A percentile compares a stretch with the other conserved stretches of the same genome.
These are phyloP conservation scores for Onychostruthus taczanowskii DNA, from an alignment of 2,113 vertebrate species.

Conservation along the genomic window DNA sequence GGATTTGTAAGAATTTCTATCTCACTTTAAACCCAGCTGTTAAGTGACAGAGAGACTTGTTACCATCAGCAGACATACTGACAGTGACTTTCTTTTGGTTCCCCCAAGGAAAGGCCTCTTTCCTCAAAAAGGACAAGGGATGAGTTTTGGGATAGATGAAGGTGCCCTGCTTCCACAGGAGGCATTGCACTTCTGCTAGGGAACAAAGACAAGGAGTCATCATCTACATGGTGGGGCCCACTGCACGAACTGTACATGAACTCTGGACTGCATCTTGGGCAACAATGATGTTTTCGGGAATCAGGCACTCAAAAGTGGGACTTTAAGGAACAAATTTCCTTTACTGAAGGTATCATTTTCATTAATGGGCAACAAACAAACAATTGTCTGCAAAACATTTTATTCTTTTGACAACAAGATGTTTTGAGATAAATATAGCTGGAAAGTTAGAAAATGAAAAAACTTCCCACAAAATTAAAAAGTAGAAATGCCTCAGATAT, in stretches of 20 bases:
- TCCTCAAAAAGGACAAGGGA: not conserved
- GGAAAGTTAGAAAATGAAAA: not conserved
- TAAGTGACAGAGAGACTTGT: not conserved
- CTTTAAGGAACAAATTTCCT: not conserved
- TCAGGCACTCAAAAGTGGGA: not conserved
- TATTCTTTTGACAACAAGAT: not conserved
- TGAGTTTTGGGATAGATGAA: not conserved
- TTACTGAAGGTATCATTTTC: not conserved
- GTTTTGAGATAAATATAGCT: not conserved
- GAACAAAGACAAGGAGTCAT: not conserved
- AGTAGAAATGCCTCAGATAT: not conserved
- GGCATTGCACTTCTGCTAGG: not conserved
- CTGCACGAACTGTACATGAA: not conserved
- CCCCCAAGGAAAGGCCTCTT: fast-evolving
- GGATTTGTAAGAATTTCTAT: not conserved
- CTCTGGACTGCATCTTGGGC: not conserved
- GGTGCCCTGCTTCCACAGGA: not conserved
- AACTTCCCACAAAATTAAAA: not conserved
- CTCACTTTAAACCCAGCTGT: not conserved
- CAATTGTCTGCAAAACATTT: not conserved
- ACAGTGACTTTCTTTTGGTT: not conserved
- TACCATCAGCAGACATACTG: not conserved
- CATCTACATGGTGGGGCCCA: fast-evolving
- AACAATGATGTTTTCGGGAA: fast-evolving
- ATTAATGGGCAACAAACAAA: not conserved